A percentile compares a stretch with the other conserved stretches of the same genome.
These are phyloP conservation scores for Anoncus sp. DNA, from an alignment of 2,888 invertebrate species.

Conservation along the genomic window DNA sequence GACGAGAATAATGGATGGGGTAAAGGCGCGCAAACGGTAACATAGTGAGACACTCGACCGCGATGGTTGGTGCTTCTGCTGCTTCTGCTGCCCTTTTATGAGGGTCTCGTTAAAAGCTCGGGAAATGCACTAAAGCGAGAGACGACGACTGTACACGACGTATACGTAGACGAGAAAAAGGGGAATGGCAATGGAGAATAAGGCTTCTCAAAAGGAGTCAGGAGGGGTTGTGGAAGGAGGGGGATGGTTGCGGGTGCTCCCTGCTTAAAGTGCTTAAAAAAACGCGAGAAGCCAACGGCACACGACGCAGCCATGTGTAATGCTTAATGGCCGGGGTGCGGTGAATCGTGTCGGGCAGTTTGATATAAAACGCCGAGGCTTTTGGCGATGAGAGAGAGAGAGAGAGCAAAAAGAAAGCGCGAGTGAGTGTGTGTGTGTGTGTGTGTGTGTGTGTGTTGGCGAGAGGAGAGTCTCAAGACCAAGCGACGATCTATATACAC, in stretches of 20 bases:
- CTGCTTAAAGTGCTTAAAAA: conserved; percentile 74
- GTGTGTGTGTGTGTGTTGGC: background rate
- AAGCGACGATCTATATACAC: conserved; percentile 19
- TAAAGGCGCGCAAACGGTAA: conserved; percentile 52
- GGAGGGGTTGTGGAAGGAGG: no score
- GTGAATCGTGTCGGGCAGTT: conserved; percentile 63
- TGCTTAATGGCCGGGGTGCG: conserved; percentile 75
- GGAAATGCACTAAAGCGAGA: conserved; percentile 74
- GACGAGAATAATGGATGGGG: conserved; percentile 43
- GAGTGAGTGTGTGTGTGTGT: conserved; percentile 54
- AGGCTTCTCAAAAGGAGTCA: conserved; percentile 30
- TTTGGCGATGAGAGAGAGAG: no score
- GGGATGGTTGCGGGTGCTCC: conserved; percentile 67
- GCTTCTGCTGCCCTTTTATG: conserved; percentile 66
- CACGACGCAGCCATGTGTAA: conserved; percentile 71
- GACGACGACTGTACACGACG: conserved; percentile 39
- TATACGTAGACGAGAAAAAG: conserved; percentile 39
- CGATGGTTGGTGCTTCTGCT: conserved; percentile 33
- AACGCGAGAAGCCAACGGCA: conserved; percentile 60
- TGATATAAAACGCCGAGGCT: conserved; percentile 58
- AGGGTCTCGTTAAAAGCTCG: conserved; percentile 77
- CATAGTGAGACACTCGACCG: conserved; percentile 31
- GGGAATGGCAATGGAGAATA: conserved; percentile 33
- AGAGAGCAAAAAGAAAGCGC: conserved; percentile 62
- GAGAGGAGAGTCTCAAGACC: conserved; percentile 24